Conservation (phyloP, 2,113 vertebrate species). For the Actenoides hombroni region DNA sequence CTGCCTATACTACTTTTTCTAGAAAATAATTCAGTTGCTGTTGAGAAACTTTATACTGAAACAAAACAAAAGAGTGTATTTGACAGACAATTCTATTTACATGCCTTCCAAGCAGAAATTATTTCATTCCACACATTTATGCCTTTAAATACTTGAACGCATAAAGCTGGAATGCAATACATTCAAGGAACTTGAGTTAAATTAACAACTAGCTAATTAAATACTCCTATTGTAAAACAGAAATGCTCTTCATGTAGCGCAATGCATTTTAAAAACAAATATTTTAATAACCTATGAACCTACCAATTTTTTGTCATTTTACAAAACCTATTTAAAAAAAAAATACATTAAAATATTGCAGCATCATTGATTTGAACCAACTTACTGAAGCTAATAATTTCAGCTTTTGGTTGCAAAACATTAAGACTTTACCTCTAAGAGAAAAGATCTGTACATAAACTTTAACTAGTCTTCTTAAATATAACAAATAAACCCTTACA, state of each 20-base stretch:
- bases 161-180: not conserved
- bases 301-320: not conserved
- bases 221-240: not conserved
- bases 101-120: not conserved
- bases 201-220: not conserved
- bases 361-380: not conserved
- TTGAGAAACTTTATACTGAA: not conserved
- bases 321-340: fast-evolving
- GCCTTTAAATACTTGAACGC: not conserved
- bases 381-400: not conserved
- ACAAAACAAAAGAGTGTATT: not conserved
- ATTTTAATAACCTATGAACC: not conserved
- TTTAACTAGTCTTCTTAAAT: not conserved
- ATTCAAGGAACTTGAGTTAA: not conserved
- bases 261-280: not conserved
- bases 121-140: not conserved
- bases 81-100: constrained; percentile 3
- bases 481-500: not conserved
- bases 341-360: not conserved
- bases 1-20: not conserved
- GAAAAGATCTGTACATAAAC: not conserved
- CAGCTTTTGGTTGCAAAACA: not conserved
- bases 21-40: not conserved
- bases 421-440: not conserved
- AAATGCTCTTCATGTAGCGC: not conserved